phyloP scores from a whole-genome alignment of 2,888 invertebrate genomes.

The Pilophorus perplexus region DNA sequence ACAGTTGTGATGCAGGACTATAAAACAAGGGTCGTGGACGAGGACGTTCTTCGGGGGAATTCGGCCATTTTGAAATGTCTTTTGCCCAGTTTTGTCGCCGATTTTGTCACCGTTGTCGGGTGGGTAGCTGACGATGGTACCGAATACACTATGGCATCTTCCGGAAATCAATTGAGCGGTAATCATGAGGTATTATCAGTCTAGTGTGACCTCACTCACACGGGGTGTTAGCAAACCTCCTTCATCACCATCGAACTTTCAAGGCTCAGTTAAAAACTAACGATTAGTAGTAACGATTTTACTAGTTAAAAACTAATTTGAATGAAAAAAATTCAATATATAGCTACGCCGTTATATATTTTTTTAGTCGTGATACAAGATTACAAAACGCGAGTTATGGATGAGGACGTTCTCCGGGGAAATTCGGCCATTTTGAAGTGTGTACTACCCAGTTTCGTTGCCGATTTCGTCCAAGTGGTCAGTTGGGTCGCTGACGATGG shows the following conservation, averaged over 20 bases:
- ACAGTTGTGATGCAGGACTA: slow-evolving; percentile 82
- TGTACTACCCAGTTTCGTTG: slow-evolving; percentile 78
- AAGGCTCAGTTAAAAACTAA: no score
- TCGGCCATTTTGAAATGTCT: slow-evolving; percentile 76
- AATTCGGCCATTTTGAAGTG: slow-evolving; percentile 80
- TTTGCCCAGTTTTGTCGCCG: slow-evolving; percentile 80
- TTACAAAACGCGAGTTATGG: slow-evolving; percentile 79
- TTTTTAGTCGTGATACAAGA: slow-evolving; percentile 76
- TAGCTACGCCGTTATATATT: neutral
- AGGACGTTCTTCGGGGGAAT: slow-evolving; percentile 80
- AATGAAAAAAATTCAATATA: no score
- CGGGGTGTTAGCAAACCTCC: no score
- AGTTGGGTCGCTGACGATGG: slow-evolving; percentile 72
- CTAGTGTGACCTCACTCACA: no score
- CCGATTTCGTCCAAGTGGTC: slow-evolving; percentile 77
- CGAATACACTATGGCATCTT: neutral
- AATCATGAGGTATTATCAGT: no score
- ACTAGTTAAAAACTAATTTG: no score
- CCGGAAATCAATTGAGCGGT: neutral
- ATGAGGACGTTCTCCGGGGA: slow-evolving; percentile 80
- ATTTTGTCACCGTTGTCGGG: slow-evolving; percentile 76
- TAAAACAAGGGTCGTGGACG: slow-evolving; percentile 80
- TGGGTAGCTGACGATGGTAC: slow-evolving; percentile 69
- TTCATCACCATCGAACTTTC: no score
- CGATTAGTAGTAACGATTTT: no score